phyloP scores from a whole-genome alignment of 2,888 invertebrate genomes.

The Ormyrus rosae region DNA sequence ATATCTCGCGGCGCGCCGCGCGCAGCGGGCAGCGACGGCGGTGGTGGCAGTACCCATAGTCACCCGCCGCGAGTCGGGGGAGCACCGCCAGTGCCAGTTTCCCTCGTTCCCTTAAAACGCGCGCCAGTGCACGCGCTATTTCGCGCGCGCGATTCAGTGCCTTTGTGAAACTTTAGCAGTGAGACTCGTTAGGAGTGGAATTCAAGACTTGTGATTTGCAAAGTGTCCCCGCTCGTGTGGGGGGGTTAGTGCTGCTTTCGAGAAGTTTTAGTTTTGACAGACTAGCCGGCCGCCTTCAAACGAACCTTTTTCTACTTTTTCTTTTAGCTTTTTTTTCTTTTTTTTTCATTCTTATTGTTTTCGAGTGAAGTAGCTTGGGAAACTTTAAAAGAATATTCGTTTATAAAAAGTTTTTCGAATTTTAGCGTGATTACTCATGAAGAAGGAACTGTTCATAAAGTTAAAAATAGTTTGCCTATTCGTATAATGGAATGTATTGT shows the following conservation, averaged over 20 bases:
- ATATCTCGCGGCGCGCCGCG: conserved; percentile 56
- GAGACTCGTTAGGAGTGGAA: background rate
- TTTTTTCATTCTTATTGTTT: no score
- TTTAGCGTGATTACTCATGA: no score
- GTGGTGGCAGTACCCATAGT: no score
- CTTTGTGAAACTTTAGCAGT: background rate
- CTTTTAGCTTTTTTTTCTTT: no score
- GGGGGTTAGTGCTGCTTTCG: no score
- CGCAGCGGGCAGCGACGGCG: background rate
- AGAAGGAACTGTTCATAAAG: no score
- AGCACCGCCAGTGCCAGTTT: background rate
- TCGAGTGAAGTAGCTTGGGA: no score
- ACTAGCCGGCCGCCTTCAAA: conserved; percentile 66
- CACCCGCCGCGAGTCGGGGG: no score
- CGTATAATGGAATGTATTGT: no score
- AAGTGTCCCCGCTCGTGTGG: no score
- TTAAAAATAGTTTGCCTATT: no score
- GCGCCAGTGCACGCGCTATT: conserved; percentile 1
- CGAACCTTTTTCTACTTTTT: conserved; percentile 44
- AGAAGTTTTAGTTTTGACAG: no score
- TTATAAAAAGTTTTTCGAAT: background rate
- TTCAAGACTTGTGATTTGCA: background rate
- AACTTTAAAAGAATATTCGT: background rate
- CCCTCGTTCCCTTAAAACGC: background rate
- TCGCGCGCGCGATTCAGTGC: background rate